Evolutionary conservation across 2,113 vertebrate genomes (phyloP).

Genomic region (Phalacrocorax carbo): DNA sequence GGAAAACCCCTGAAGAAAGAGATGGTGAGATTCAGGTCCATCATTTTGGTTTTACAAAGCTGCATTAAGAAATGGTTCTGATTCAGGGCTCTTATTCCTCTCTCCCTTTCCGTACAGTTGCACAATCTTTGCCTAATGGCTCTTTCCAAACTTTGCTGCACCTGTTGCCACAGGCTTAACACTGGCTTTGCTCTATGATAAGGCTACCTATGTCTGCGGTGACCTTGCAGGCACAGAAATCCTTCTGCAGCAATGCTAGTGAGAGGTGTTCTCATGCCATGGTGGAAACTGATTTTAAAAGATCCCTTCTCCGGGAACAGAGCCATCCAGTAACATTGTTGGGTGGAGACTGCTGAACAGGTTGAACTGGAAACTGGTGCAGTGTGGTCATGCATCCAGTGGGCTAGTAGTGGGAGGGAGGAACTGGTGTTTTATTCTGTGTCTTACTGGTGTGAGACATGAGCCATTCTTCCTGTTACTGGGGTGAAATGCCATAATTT

Average conservation of each 20-base stretch:
- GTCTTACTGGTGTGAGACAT: neutral
- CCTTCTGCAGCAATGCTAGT: neutral
- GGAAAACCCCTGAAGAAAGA: neutral
- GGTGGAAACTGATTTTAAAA: neutral
- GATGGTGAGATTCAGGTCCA: neutral
- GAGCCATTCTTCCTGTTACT: neutral
- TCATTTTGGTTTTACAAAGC: neutral
- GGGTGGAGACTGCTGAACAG: neutral
- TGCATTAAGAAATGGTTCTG: neutral
- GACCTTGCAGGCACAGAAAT: neutral
- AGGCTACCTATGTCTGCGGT: neutral
- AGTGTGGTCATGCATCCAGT: neutral
- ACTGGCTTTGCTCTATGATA: neutral
- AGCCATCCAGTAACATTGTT: accelerated
- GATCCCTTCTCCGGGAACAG: neutral
- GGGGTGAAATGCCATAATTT: neutral
- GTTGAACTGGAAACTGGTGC: neutral
- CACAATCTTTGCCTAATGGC: neutral
- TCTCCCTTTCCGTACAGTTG: neutral
- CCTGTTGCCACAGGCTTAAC: neutral
- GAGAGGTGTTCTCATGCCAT: neutral
- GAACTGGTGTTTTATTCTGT: neutral
- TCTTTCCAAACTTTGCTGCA: neutral
- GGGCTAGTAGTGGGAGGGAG: neutral
- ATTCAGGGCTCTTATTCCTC: neutral